Evolutionary conservation across 2,797 vertebrate species (phyloP).

Genomic region (Phalloptychus januarius): DNA sequence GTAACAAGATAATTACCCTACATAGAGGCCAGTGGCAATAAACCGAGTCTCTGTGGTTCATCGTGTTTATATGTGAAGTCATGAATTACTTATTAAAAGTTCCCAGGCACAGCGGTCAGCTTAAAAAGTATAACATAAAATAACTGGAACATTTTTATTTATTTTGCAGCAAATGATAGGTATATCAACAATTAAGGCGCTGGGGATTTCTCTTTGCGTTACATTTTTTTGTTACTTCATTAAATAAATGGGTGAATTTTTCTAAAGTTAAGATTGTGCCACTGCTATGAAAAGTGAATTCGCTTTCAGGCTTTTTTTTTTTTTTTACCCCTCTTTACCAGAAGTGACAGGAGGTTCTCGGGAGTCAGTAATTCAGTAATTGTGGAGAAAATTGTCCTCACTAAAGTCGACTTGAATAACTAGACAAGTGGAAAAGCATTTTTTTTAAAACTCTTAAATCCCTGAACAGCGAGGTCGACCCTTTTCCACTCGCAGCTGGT

Average conservation of each 20-base stretch:
- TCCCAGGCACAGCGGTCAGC: background rate
- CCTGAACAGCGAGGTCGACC: background rate
- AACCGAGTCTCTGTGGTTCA: background rate
- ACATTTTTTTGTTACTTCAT: background rate
- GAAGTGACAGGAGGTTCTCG: background rate
- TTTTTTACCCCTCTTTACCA: background rate
- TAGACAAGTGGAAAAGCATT: background rate
- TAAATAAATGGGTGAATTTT: background rate
- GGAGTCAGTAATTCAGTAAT: background rate
- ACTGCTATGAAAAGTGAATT: background rate
- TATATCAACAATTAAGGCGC: background rate
- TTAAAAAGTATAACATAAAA: background rate
- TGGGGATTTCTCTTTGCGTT: background rate
- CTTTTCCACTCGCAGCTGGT: background rate
- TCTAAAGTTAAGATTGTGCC: background rate
- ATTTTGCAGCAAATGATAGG: background rate
- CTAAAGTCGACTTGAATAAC: background rate
- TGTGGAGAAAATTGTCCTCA: background rate
- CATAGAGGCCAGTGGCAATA: background rate
- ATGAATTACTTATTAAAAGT: conserved; percentile 1
- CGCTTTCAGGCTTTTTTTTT: background rate
- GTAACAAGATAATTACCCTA: background rate
- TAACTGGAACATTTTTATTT: background rate
- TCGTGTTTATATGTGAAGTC: background rate
- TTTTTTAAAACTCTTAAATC: background rate